Evolutionary conservation across 53 echinoderm and acorn worm species (phyloP), one percentile per base, ranked within the genome.

Genomic region (Holothuria scabra): DNA sequence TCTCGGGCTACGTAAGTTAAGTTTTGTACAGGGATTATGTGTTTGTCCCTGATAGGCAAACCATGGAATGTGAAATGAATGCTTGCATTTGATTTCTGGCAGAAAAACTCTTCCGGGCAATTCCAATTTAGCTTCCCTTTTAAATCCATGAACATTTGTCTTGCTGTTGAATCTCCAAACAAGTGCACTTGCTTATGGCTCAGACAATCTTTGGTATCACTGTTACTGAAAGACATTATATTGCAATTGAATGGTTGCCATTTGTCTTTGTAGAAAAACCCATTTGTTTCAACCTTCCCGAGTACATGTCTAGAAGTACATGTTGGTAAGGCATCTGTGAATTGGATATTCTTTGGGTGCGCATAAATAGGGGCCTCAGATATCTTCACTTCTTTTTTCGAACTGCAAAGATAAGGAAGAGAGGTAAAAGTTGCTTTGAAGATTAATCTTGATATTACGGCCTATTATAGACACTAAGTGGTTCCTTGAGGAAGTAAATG

Each of bases 101-200:
- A 59, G 44, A 44, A 60, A 60, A 9, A n/a, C 34, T 16, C 24
- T 12, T 28, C 12, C 41, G 41, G 6, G 10, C 41, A 41, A 74
- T 26, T 44, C 48, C 59, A 24, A 22, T 60, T 61, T 72, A 28
- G 18, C 61, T 44, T 46, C 62, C 60, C 12, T 85, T 37, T 20
- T 61, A 85, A 10, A 41, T 41, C 41, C 41, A 41, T 41, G 41
- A 41, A 41, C 28, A 87, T 23, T 28, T 87, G 81, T 59, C 66
- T 79, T 10, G 35, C 82, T 12, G 87, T 87, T 25, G 87, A 82
- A 29, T 87, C 87, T 1, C 87, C 87, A 12, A 82, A 70, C 28
- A 87, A 70, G 52, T 76, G 46, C 22, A 87, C 22, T 26, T 81
- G 61, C 29, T 72, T 86, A 41, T 31, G 30, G 59, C 44, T 59